Evolutionary conservation across 2,797 vertebrate genomes (phyloP).

Genomic region (Lates japonicus): DNA sequence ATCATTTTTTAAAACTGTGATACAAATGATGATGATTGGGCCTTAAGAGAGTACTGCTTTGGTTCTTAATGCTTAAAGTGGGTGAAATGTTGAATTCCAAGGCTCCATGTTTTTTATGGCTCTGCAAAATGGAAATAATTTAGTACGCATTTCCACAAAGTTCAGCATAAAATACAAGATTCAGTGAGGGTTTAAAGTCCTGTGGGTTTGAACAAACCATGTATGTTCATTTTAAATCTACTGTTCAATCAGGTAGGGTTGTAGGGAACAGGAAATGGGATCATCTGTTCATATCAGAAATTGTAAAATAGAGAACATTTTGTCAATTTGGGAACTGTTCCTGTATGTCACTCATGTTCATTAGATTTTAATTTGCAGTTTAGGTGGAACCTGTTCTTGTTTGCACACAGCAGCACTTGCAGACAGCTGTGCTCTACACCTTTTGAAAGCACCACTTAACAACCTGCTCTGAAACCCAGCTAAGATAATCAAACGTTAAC

Average conservation of each 20-base stretch:
- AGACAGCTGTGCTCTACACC: neutral
- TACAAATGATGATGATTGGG: neutral
- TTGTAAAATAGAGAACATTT: neutral
- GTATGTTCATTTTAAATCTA: constrained; percentile 6
- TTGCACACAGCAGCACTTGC: neutral
- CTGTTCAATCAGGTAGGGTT: neutral
- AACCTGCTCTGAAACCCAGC: neutral
- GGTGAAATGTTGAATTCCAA: neutral
- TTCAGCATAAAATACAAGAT: neutral
- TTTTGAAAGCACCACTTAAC: neutral
- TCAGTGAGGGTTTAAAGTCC: neutral
- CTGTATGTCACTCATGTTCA: neutral
- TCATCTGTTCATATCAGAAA: neutral
- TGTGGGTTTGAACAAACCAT: neutral
- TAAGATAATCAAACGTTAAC: neutral
- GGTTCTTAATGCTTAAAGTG: neutral
- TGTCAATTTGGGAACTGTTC: neutral
- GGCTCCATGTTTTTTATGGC: neutral
- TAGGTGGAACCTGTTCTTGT: neutral
- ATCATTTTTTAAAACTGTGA: neutral
- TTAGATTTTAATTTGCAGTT: neutral
- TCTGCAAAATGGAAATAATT: neutral
- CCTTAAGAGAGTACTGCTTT: neutral
- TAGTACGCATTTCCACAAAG: neutral
- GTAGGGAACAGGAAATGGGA: neutral